Conservation (phyloP, 2,797 vertebrate species). For the Ataeniobius toweri region DNA sequence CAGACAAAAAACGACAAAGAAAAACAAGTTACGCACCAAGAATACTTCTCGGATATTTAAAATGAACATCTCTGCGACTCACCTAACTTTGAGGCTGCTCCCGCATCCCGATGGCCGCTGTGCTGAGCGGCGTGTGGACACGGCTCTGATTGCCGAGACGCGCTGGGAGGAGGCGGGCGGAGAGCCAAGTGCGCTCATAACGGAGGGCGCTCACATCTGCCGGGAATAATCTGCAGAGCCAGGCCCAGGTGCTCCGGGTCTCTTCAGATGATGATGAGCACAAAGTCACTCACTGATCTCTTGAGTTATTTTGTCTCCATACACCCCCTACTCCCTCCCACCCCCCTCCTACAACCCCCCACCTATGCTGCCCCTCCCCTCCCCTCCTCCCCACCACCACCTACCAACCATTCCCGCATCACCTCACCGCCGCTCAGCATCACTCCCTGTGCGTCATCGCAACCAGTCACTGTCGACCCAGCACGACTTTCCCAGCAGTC, state of each 20-base stretch:
- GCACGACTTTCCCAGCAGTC: constrained; percentile 32
- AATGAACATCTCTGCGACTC: constrained; percentile 32
- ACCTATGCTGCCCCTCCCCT: background rate
- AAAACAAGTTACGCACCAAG: background rate
- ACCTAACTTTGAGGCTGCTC: constrained; percentile 63
- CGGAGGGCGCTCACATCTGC: constrained; percentile 39
- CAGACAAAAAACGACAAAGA: background rate
- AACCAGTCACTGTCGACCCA: constrained; percentile 36
- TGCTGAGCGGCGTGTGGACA: background rate
- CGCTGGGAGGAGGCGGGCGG: constrained; percentile 7
- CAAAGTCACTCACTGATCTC: constrained; percentile 59
- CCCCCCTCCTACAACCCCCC: background rate
- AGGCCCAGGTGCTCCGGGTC: constrained; percentile 59
- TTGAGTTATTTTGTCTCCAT: constrained; percentile 5
- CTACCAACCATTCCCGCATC: constrained; percentile 32
- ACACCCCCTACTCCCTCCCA: background rate
- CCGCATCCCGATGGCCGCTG: constrained; percentile 20
- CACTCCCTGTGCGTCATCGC: constrained; percentile 67
- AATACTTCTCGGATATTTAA: background rate
- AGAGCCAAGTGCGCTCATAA: constrained; percentile 47
- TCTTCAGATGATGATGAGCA: constrained; percentile 47
- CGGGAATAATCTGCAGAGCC: constrained; percentile 11
- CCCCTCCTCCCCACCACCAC: background rate
- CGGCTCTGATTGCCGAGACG: constrained; percentile 16
- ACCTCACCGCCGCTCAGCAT: constrained; percentile 52